phyloP scores from a whole-genome alignment of 2,888 invertebrate species.

The Clepsis dumicolana region DNA sequence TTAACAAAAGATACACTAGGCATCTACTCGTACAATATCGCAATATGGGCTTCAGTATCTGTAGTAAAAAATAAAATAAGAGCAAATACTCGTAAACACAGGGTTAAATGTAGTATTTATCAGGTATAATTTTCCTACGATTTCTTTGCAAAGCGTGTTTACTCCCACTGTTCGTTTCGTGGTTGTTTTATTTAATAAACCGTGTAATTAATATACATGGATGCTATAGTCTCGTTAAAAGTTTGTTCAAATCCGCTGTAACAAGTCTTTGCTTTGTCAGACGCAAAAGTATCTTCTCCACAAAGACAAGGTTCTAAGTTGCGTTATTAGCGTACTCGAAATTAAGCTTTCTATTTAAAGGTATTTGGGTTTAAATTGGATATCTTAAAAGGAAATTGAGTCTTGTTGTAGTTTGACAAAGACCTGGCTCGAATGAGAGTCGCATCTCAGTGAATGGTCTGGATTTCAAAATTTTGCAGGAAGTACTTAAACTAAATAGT shows the following conservation, averaged over 20 bases:
- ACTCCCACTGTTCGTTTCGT: not conserved
- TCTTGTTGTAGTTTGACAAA: not conserved
- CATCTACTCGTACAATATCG: too few relatives aligned
- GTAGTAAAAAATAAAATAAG: too few relatives aligned
- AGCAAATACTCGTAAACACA: too few relatives aligned
- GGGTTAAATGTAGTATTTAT: too few relatives aligned
- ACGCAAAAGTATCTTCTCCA: conserved; percentile 42
- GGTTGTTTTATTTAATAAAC: conserved; percentile 30
- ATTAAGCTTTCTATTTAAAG: not conserved
- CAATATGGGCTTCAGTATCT: too few relatives aligned
- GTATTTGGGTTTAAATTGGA: not conserved
- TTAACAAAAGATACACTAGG: too few relatives aligned
- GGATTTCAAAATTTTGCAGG: not conserved
- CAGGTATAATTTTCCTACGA: not conserved
- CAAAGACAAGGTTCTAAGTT: not conserved
- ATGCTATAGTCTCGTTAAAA: conserved; percentile 55
- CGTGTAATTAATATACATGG: conserved; percentile 30
- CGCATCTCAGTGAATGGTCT: not conserved
- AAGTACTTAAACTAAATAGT: not conserved
- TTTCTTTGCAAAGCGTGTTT: not conserved
- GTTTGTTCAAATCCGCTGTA: conserved; percentile 50
- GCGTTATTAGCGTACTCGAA: not conserved
- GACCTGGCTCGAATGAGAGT: not conserved
- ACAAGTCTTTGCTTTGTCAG: conserved; percentile 45
- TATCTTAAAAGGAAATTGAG: not conserved